Base-by-base conservation (phyloP, 2,797 vertebrate genomes). In the Spea hammondii region DNA sequence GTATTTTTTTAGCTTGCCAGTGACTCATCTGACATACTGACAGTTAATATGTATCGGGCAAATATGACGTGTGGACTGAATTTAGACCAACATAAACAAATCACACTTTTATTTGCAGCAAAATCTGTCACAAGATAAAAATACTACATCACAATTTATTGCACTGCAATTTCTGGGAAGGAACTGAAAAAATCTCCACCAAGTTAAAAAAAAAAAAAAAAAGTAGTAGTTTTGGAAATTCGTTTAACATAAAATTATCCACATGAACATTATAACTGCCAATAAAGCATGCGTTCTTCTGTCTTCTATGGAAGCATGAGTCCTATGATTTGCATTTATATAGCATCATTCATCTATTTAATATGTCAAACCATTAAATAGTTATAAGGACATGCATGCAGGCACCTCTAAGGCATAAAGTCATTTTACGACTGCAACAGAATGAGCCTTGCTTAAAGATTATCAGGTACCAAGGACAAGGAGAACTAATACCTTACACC, bases 291-390 rank as follows among this genome's bases (percentile, higher is more conserved):
- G 46, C 47, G 8, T 62, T 60, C 70, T 11, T 51, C 64, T 76
- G 74, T 77, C 74, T 76, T 65, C 7, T 68, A 14, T 54, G 64
- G 79, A 77, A 65, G 8, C 7, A 49, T 45, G 75, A 77, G 48
- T 73, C 47, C 48, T 12, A 48, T 45, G 50, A 82, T 82, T 82
- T 77, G 75, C 79, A 82, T 82, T 82, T 82, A 77, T 82, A 82
- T 82, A 77, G 75, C 75, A 73, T 76, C 79, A 77, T 82, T 82
- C 70, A 82, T 82, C 79, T 82, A 82, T 77, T 77, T 82, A 77
- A 82, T 77, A 77, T 77, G 79, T 73, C 72, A 77, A 82, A 77
- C 79, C 79, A 68, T 82, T 82, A 82, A 82, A 73, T 62, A 73
- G 79, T 77, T 70, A 65, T 81, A 77, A 77, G 70, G 77, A 77